Evolutionary conservation across 92 coral and sea anemone species (phyloP).

Genomic region (Diadumene lineata): DNA sequence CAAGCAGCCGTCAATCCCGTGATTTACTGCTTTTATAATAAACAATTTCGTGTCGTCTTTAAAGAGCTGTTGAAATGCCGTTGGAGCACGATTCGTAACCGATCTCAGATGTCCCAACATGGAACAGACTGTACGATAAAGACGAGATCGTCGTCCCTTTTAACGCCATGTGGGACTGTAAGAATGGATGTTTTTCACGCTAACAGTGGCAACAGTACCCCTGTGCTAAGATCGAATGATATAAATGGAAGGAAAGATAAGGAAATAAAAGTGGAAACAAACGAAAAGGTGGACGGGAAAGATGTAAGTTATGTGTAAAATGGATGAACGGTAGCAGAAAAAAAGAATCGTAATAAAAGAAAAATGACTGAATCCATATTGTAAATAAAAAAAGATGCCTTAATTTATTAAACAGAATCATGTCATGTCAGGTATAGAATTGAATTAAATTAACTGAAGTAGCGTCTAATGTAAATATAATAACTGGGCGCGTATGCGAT

Average conservation of each 20-base stretch:
- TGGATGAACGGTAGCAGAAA: not conserved
- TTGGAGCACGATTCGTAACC: constrained; percentile 17
- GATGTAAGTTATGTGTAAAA: not conserved
- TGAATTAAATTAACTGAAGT: too few species aligned
- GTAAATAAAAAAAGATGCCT: too few species aligned
- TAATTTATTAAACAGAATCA: too few species aligned
- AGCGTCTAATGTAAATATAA: too few species aligned
- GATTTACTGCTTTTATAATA: constrained; percentile 78
- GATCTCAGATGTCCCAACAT: constrained; percentile 3
- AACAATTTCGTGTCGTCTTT: constrained; percentile 65
- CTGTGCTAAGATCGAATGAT: not conserved
- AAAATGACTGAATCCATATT: not conserved
- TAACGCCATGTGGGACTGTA: not conserved
- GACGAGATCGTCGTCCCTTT: constrained; percentile 6
- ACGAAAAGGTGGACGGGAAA: not conserved
- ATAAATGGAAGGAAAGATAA: not conserved
- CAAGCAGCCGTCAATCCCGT: constrained; percentile 82
- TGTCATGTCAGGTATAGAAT: too few species aligned
- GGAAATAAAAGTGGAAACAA: not conserved
- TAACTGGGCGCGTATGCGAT: too few species aligned
- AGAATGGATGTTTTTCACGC: not conserved
- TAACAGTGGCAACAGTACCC: not conserved
- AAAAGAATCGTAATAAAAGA: not conserved
- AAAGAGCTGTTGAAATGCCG: constrained; percentile 60
- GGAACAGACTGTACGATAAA: too few species aligned